phyloP scores from a whole-genome alignment of 2,888 invertebrate genomes.

The Hyposoter didymator region DNA sequence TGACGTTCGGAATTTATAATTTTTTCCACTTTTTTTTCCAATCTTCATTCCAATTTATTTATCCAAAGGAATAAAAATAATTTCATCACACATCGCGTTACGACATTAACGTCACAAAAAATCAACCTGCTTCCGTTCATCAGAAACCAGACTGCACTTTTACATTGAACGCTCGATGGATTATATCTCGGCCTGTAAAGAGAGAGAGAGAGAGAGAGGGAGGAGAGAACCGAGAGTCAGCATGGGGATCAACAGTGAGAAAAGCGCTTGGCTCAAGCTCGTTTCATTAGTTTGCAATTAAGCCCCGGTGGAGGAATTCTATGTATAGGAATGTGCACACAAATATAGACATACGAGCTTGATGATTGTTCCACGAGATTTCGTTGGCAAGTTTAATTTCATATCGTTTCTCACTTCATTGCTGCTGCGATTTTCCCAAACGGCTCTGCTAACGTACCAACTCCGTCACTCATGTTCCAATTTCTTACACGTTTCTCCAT shows the following conservation, averaged over 20 bases:
- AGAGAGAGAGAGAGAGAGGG: neutral
- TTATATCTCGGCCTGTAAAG: neutral
- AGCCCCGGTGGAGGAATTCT: conserved; percentile 33
- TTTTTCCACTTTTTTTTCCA: neutral
- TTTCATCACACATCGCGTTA: neutral
- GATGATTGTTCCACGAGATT: conserved; percentile 64
- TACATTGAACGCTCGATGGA: neutral
- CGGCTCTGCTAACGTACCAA: neutral
- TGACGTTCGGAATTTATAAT: neutral
- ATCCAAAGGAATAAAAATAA: neutral
- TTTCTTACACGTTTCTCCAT: conserved; percentile 3
- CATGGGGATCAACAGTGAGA: conserved; percentile 29
- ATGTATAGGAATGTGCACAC: conserved; percentile 6
- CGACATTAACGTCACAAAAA: neutral
- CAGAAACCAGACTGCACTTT: neutral
- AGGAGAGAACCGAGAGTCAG: conserved; percentile 42
- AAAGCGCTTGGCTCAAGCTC: conserved; percentile 40
- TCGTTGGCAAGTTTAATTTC: conserved; percentile 67
- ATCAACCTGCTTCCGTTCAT: neutral
- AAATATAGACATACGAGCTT: conserved; percentile 27
- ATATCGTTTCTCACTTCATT: conserved; percentile 69
- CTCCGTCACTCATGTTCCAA: neutral
- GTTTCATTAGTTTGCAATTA: conserved; percentile 71
- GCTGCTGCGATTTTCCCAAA: conserved; percentile 51
- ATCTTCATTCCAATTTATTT: neutral